Percentiles rank a stretch among this genome's conserved stretches.
These are phyloP conservation scores for Drosophila hydei DNA, from an alignment of 1,140 invertebrate genomes.

Conservation along the genomic window DNA sequence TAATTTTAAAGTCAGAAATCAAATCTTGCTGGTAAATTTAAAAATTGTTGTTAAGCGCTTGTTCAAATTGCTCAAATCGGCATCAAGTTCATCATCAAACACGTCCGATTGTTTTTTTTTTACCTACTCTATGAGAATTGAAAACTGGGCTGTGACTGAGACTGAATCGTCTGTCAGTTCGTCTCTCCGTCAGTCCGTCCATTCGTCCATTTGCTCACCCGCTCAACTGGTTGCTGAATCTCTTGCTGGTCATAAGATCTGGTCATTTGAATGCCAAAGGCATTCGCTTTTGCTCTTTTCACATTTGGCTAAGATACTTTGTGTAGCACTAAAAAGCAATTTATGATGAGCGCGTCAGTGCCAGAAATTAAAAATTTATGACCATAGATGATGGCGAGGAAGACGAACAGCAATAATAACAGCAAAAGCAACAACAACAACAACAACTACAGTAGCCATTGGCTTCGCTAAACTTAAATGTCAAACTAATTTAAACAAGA, in stretches of 20 bases:
- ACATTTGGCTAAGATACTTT: slow-evolving; percentile 37
- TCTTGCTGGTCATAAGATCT: slow-evolving; percentile 32
- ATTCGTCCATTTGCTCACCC: neutral
- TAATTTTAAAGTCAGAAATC: slow-evolving; percentile 44
- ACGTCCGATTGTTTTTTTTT: slow-evolving; percentile 43
- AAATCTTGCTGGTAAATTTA: slow-evolving; percentile 11
- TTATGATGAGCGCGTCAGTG: slow-evolving; percentile 71
- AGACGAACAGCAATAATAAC: slow-evolving; percentile 26
- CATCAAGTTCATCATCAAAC: slow-evolving; percentile 79
- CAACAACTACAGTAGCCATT: slow-evolving; percentile 36
- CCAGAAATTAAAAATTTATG: slow-evolving; percentile 69
- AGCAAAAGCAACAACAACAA: slow-evolving; percentile 30
- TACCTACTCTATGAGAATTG: neutral
- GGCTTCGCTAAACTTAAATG: slow-evolving; percentile 70
- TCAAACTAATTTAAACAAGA: slow-evolving; percentile 81
- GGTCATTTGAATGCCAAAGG: slow-evolving; percentile 80
- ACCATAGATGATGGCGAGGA: slow-evolving; percentile 32
- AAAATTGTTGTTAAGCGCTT: slow-evolving; percentile 9
- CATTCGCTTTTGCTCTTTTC: slow-evolving; percentile 67
- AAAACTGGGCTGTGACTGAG: slow-evolving; percentile 29
- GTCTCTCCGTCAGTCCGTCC: no score
- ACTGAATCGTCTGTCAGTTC: neutral
- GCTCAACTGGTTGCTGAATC: slow-evolving; percentile 42
- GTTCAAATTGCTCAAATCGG: slow-evolving; percentile 53
- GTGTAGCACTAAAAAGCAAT: slow-evolving; percentile 65